Base-by-base conservation (phyloP, 1,140 invertebrate species). In the Trichonephila clavata region DNA sequence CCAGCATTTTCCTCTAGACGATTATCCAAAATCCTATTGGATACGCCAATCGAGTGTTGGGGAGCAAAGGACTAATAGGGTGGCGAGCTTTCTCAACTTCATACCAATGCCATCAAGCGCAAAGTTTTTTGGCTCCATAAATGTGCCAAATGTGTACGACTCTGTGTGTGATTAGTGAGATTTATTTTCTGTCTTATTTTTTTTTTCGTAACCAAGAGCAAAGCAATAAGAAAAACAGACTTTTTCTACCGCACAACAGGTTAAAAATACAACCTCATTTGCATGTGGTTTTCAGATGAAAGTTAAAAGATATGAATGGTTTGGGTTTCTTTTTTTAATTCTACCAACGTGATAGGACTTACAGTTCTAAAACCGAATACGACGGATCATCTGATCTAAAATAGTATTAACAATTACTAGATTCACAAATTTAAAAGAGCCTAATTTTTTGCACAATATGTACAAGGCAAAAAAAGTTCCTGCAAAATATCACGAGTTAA, bases 101-200 rank as follows among this genome's bases (percentile, higher is more conserved):
- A 86, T n/a, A 18, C 71, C 39, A 65, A 57, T 24, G 20, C 27
- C 24, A 27, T 20, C 63, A 27, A 50, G 21, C 27, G 32, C 6
- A 68, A 61, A 57, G 39, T 43, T 61, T 61, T 39, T 27, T 92
- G 71, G 39, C 60, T 83, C 27, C n/a, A 27, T 20, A n/a, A 50
- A 50, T 91, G 89, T 83, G 71, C 32, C 60, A 92, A 57, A 50
- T 92, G 32, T 86, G 65, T 84, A 21, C 77, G 68, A 83, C 21
- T 77, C 65, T n/a, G n/a, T n/a, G n/a, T n/a, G n/a, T n/a, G 86
- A 88, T 88, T 88, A 88, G 87, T 90, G 87, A 90, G 87, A 90
- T 90, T 90, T 90, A 43, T 68, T 88, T 86, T 86, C 60, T 14
- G 6, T 86, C 61, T 86, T 86, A 18, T n/a, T 24, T 83, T 77